Evolutionary conservation across 2,113 vertebrate genomes (phyloP).

Genomic region (Bothrops jararaca): DNA sequence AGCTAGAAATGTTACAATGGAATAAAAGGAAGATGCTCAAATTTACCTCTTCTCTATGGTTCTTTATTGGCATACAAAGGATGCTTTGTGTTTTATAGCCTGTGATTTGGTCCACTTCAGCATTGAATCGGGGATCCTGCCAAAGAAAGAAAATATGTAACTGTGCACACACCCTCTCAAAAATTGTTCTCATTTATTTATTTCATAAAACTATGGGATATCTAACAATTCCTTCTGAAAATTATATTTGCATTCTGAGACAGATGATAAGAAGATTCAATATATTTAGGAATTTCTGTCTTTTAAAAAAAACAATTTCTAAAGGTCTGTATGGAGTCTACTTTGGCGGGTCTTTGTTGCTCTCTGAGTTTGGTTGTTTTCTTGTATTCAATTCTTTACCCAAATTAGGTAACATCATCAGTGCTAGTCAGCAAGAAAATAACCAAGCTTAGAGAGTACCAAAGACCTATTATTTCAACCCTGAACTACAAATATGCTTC

Average conservation of each 20-base stretch:
- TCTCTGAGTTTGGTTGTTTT: neutral
- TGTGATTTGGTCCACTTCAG: slow-evolving; percentile 96
- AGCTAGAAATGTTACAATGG: slow-evolving; percentile 34
- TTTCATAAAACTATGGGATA: slow-evolving; percentile 38
- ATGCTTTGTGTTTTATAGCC: slow-evolving; percentile 97
- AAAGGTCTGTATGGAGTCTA: neutral
- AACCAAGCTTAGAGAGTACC: neutral
- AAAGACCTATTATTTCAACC: neutral
- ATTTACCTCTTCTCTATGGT: slow-evolving; percentile 91
- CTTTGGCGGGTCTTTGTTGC: neutral
- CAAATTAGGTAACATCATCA: neutral
- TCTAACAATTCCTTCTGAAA: slow-evolving; percentile 8
- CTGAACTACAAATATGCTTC: neutral
- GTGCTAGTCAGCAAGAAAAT: neutral
- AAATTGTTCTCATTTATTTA: slow-evolving; percentile 28
- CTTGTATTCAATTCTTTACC: neutral
- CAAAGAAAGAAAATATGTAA: slow-evolving; percentile 48
- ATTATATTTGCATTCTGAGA: slow-evolving; percentile 18
- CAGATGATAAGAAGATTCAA: neutral
- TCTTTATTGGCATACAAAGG: slow-evolving; percentile 98
- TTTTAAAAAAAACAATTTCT: neutral
- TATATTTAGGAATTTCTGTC: neutral
- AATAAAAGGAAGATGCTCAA: slow-evolving; percentile 22
- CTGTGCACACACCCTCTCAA: slow-evolving; percentile 37
- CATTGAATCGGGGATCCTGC: slow-evolving; percentile 94